Evolutionary conservation across 2,113 vertebrate genomes (phyloP).

Genomic region (Limanda limanda): DNA sequence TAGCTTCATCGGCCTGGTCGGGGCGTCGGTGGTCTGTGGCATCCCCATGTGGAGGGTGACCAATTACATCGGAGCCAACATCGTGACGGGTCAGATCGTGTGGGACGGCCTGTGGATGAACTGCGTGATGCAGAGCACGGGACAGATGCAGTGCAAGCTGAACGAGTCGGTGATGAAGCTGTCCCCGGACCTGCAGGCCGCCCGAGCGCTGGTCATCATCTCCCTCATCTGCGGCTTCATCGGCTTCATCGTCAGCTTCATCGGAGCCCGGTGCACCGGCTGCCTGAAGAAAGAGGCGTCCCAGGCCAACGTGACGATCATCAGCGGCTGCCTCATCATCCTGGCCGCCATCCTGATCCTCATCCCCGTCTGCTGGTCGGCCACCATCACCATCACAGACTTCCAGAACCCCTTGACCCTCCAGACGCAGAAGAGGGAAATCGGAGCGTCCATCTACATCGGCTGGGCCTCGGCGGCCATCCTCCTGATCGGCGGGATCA

Average conservation of each 20-base stretch:
- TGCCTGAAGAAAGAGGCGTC: constrained; percentile 73
- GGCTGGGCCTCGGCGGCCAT: constrained; percentile 75
- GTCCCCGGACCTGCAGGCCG: constrained; percentile 88
- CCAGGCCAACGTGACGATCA: constrained; percentile 75
- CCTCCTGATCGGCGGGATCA: constrained; percentile 80
- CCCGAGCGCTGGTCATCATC: constrained; percentile 83
- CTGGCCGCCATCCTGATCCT: constrained; percentile 66
- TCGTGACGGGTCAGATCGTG: constrained; percentile 81
- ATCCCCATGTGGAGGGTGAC: constrained; percentile 94
- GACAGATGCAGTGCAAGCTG: constrained; percentile 91
- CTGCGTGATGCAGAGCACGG: constrained; percentile 95
- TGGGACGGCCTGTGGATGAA: constrained; percentile 99
- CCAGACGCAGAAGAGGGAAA: constrained; percentile 73
- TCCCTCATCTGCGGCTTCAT: constrained; percentile 71
- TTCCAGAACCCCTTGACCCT: constrained; percentile 66
- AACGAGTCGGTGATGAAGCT: constrained; percentile 87
- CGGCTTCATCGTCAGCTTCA: constrained; percentile 73
- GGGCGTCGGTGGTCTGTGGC: constrained; percentile 83
- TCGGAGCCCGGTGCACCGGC: constrained; percentile 78
- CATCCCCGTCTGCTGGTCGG: constrained; percentile 82
- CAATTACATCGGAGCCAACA: constrained; percentile 90
- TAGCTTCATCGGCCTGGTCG: constrained; percentile 88
- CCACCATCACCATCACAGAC: constrained; percentile 79
- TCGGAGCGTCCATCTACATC: constrained; percentile 81
- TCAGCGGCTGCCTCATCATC: constrained; percentile 75